Percentiles rank a stretch among this genome's conserved stretches.
Evolutionary conservation across 2,888 invertebrate species (phyloP).

Genomic region (Torymus texanus): DNA sequence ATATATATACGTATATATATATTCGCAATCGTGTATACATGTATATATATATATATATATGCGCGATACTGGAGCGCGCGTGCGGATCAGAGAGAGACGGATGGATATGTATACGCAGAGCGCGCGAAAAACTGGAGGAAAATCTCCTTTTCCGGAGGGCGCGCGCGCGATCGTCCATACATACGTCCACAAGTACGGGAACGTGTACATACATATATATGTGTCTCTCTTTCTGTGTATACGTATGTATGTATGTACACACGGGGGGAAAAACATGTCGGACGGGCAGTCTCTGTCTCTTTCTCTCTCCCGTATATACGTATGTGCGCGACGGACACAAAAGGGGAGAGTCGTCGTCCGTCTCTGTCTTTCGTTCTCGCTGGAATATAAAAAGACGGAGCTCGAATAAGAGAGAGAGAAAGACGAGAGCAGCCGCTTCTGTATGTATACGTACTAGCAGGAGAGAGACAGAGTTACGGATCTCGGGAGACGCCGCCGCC

Average conservation of each 20-base stretch:
- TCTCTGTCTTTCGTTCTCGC: constrained; percentile 18
- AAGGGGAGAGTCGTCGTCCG: constrained; percentile 23
- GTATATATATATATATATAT: neutral
- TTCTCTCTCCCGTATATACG: too few relatives aligned
- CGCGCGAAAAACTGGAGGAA: constrained; percentile 33
- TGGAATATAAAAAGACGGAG: constrained; percentile 50
- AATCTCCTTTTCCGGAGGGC: constrained; percentile 37
- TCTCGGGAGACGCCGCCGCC: constrained; percentile 48
- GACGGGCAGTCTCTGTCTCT: neutral
- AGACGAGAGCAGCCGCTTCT: constrained; percentile 60
- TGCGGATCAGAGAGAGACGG: neutral
- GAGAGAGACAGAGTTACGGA: constrained; percentile 34
- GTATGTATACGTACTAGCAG: constrained; percentile 16
- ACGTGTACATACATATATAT: neutral
- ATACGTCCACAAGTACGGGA: constrained; percentile 4
- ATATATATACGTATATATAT: too few relatives aligned
- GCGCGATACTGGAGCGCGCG: too few relatives aligned
- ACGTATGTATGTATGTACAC: neutral
- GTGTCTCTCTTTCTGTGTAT: neutral
- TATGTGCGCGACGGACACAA: neutral
- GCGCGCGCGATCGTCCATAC: neutral
- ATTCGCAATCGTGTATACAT: neutral
- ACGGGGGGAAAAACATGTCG: constrained; percentile 1
- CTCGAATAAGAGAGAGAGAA: constrained; percentile 3
- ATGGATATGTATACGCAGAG: neutral